These are phyloP conservation scores for Etheostoma nigrum DNA, from an alignment of 2,797 vertebrate species.

Conservation along the genomic window DNA sequence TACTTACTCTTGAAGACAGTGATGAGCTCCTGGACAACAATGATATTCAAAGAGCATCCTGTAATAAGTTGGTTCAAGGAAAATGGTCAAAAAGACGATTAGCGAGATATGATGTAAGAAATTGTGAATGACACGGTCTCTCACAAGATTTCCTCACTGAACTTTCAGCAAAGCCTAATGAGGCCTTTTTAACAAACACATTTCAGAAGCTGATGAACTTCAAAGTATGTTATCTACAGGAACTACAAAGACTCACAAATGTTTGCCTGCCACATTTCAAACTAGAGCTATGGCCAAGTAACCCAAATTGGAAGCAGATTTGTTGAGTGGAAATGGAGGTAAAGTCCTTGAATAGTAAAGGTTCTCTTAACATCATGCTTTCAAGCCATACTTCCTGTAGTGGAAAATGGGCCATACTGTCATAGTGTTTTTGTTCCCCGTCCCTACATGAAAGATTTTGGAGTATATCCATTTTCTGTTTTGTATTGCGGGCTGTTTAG, in stretches of 20 bases:
- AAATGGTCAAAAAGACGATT: neutral
- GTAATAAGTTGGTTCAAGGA: neutral
- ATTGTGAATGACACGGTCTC: neutral
- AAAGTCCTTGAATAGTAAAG: constrained; percentile 11
- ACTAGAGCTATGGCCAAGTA: neutral
- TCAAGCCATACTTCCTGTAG: neutral
- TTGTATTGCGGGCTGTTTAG: neutral
- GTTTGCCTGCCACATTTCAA: constrained; percentile 30
- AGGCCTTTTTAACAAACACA: neutral
- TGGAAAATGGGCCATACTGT: neutral
- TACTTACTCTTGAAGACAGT: neutral
- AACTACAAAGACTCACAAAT: constrained; percentile 2
- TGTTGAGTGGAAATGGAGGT: neutral
- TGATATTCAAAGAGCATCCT: neutral
- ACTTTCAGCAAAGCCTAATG: neutral
- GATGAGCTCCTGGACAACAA: neutral
- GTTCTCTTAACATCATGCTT: constrained; percentile 22
- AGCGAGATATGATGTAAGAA: neutral
- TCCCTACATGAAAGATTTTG: constrained; percentile 15
- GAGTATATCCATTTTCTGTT: constrained; percentile 19
- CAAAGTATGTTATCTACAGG: neutral
- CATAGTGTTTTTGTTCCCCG: constrained; percentile 15
- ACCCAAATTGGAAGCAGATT: constrained; percentile 27
- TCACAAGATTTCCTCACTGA: neutral
- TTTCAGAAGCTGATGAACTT: neutral